Base-by-base conservation (phyloP, 2,113 vertebrate genomes). In the Otis tarda region DNA sequence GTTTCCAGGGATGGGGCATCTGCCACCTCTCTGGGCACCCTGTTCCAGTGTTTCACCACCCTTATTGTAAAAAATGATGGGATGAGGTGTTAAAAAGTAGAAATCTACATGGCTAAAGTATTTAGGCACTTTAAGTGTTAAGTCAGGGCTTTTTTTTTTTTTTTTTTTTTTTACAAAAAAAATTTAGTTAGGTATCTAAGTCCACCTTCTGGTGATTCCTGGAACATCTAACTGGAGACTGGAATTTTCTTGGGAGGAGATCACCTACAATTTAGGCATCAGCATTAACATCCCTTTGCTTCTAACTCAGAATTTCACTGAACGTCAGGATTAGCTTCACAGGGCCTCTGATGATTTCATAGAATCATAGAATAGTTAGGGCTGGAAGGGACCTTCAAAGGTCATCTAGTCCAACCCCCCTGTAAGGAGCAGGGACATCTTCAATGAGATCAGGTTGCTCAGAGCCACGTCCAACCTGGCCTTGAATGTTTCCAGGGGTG, bases 201-300 rank as follows among this genome's bases (percentile, higher is more conserved):
- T 91, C 82, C 87, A 97, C 73, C 91, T 95, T 96, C 94, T 94
- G 84, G 87, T 91, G 87, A 77, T 77, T 87, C n/a, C 67, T 78
- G 69, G 89, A 96, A 96, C 73, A 93, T 82, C 60, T 86, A 90
- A 95, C 18, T 35, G 85, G 41, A 80, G 25, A 77, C 20, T 69
- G 28, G 24, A 87, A 85, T 74, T 68, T 94, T 31, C 61, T 30
- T 87, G 30, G 60, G 30, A 90, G 67, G 15, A 92, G n/a, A 78
- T 77, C 24, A 43, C 9, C 37, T 43, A 68, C 57, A 78, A 17
- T 71, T 84, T 57, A 84, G 69, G 39, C 24, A 75, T 20, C 24
- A 75, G 56, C 41, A 27, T 73, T 55, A 49, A 65, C 28, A 60
- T 31, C 7, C 13, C 43, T 85, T 79, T 73, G 22, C 41, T 90